Evolutionary conservation across 2,888 invertebrate species (phyloP), one percentile per base, ranked within the genome.

Genomic region (Sphaerophoria taeniata): DNA sequence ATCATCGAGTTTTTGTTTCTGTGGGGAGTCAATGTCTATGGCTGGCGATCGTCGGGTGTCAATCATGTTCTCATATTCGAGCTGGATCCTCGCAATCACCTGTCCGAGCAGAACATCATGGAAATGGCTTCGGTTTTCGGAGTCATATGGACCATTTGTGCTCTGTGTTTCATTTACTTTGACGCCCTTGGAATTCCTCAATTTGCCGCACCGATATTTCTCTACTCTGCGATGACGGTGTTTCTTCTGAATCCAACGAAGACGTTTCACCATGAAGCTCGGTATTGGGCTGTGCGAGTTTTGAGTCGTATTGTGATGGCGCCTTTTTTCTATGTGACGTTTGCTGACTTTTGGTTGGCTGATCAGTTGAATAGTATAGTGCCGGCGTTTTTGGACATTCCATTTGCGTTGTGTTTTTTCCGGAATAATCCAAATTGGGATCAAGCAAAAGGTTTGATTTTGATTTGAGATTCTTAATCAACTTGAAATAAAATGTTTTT

Each of bases 341-440:
- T 97, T 91, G 96, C 96, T 82, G 96, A 97, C 92, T 97, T 97
- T 93, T 97, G 96, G 96, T 94, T 97, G 89, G 96, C 96, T 12
- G 97, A 97, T 93, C 97, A 97, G 91, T 91, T 97, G 53, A 97
- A 96, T 90, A 96, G 96, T 89, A 93, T 97, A 77, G 95, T 94
- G 5, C 95, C 95, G 1, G 95, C 95, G 0, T 93, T 97, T 87
- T 92, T 96, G 80, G 97, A 97, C 91, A 94, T 96, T 88, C 96
- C 97, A 89, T 97, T 95, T 91, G 93, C 96, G 75, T 91, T 95
- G 76, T 97, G 97, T 90, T 96, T 96, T 90, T 97, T 96, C 90
- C 92, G 93, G 5, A 93, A 93, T 34, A 94, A 94, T 89, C 93
- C 94, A 45, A 93, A 93, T 72, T 94, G 94, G 94, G 90, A 93